Conservation (phyloP, 2,888 invertebrate species). For the Leptopilina drosophilae region DNA sequence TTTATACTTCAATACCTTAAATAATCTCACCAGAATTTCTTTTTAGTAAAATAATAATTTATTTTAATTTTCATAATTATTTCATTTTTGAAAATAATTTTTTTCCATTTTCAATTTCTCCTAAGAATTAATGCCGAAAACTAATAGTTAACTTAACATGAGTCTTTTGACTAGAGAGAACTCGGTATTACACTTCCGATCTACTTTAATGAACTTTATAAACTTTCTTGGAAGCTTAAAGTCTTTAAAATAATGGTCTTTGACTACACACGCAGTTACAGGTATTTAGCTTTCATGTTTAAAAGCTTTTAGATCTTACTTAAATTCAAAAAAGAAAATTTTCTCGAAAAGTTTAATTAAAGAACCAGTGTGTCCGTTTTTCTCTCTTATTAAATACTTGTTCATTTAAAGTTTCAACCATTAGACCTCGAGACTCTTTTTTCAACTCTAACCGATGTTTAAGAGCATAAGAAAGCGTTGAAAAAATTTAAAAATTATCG, state of each 20-base stretch:
- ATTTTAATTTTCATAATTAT: too few relatives aligned
- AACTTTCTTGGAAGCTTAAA: constrained; percentile 30
- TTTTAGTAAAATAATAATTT: too few relatives aligned
- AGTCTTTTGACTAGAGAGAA: not conserved
- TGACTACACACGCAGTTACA: constrained; percentile 1
- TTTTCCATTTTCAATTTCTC: not conserved
- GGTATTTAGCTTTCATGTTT: constrained; percentile 6
- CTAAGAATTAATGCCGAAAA: not conserved
- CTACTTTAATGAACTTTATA: constrained; percentile 32
- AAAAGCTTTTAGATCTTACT: constrained; percentile 7
- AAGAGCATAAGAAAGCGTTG: too few relatives aligned
- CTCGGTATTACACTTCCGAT: constrained; percentile 13
- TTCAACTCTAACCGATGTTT: too few relatives aligned
- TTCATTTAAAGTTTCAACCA: too few relatives aligned
- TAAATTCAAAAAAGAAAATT: not conserved
- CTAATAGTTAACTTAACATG: constrained; percentile 15
- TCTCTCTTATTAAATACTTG: too few relatives aligned
- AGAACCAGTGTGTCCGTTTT: too few relatives aligned
- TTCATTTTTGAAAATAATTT: not conserved
- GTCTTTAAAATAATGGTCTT: constrained; percentile 19
- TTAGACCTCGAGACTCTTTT: too few relatives aligned
- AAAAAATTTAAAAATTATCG: too few relatives aligned
- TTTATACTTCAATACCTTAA: too few relatives aligned
- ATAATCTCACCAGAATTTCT: too few relatives aligned
- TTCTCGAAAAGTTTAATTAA: not conserved